Evolutionary conservation across 2,113 vertebrate species (phyloP).

Genomic region (Jaculus jaculus): DNA sequence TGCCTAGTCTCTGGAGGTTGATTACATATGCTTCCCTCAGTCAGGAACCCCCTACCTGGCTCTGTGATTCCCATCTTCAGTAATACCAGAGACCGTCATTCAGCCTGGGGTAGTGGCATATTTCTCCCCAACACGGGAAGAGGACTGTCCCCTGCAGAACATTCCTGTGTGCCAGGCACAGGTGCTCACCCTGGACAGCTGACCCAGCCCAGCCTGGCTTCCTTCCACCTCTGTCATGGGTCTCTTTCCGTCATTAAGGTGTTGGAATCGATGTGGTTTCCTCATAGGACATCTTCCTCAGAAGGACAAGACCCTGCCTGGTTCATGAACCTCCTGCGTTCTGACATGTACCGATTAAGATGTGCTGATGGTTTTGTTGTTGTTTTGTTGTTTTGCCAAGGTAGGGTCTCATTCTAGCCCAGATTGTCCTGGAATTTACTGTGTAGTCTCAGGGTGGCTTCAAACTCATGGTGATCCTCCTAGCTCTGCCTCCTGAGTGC

Average conservation of each 20-base stretch:
- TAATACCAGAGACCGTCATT: neutral
- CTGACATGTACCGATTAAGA: no score
- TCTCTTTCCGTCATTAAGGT: neutral
- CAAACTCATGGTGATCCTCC: no score
- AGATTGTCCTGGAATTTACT: no score
- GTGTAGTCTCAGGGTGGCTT: no score
- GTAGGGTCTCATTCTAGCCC: no score
- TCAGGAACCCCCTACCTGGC: neutral
- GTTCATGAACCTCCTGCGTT: no score
- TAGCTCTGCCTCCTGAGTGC: no score
- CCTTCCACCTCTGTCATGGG: accelerated
- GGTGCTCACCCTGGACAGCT: no score
- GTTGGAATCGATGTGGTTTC: accelerated
- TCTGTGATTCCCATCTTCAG: neutral
- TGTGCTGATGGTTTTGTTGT: no score
- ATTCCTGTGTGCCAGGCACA: neutral
- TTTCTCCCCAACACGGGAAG: accelerated
- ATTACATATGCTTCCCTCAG: accelerated
- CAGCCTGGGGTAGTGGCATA: neutral
- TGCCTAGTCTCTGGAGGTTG: neutral
- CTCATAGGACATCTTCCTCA: accelerated
- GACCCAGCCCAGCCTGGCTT: neutral
- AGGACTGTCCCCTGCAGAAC: accelerated
- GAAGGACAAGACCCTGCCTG: neutral
- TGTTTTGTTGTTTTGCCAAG: no score